These are phyloP conservation scores for Lamproptera curius DNA, from an alignment of 2,888 invertebrate species.

Conservation along the genomic window DNA sequence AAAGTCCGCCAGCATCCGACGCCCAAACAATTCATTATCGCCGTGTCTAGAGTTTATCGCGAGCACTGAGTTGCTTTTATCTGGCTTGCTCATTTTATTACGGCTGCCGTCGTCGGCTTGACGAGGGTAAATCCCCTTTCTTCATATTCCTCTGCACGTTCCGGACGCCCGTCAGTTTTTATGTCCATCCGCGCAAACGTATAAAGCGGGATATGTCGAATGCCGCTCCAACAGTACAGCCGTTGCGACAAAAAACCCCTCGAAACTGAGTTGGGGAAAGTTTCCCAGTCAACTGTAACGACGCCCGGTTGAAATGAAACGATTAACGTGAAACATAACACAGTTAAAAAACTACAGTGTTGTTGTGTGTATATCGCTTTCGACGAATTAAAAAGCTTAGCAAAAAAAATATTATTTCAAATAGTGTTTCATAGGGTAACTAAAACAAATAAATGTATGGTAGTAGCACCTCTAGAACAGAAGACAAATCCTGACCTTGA, in stretches of 20 bases:
- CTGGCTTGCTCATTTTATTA: slow-evolving; percentile 57
- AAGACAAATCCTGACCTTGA: too few species aligned
- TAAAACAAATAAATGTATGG: too few species aligned
- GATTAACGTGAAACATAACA: too few species aligned
- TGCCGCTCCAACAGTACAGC: slow-evolving; percentile 24
- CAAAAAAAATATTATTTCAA: too few species aligned
- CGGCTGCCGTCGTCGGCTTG: slow-evolving; percentile 53
- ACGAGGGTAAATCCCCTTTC: slow-evolving; percentile 74
- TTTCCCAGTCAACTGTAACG: not conserved
- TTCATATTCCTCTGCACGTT: slow-evolving; percentile 52
- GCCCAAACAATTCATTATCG: slow-evolving; percentile 25
- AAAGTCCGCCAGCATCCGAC: not conserved
- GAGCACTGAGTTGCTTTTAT: slow-evolving; percentile 50
- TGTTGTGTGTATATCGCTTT: too few species aligned
- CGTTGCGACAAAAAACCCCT: not conserved
- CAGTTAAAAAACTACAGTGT: too few species aligned
- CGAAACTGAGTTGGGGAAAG: slow-evolving; percentile 4
- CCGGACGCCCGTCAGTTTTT: slow-evolving; percentile 37
- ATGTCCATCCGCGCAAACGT: slow-evolving; percentile 39
- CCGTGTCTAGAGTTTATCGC: slow-evolving; percentile 31
- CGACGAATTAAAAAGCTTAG: too few species aligned
- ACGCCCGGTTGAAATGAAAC: too few species aligned
- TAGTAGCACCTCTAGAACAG: too few species aligned
- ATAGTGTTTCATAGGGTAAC: too few species aligned
- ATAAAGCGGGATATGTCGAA: slow-evolving; percentile 33